Conservation (phyloP, 2,797 vertebrate genomes). For the Hirundo rustica region DNA sequence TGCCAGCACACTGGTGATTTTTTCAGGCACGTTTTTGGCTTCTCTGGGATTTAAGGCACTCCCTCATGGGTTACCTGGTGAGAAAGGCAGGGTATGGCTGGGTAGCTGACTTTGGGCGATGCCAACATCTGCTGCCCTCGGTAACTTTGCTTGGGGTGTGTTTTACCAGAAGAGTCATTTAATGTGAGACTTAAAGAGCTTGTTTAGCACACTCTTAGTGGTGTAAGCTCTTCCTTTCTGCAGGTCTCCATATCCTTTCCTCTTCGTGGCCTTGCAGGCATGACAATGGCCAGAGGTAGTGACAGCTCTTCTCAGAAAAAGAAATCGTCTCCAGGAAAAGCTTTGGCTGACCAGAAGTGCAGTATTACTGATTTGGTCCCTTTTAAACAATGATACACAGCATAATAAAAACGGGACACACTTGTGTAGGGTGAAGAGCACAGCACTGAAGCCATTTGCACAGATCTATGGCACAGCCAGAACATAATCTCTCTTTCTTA, state of each 20-base stretch:
- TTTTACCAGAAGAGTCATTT: background rate
- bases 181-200: background rate
- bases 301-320: background rate
- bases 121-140: background rate
- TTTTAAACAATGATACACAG: background rate
- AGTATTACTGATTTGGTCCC: background rate
- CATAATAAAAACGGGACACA: background rate
- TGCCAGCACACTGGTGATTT: background rate
- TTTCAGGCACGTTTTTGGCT: background rate
- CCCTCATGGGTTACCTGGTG: background rate
- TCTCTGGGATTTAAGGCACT: background rate
- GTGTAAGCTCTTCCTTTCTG: background rate
- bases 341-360: background rate
- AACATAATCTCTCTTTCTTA: background rate
- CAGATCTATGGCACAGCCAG: background rate
- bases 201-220: background rate
- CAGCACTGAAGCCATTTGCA: background rate
- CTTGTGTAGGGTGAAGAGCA: background rate
- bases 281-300: background rate
- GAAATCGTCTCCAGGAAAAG: background rate
- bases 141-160: background rate
- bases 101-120: background rate
- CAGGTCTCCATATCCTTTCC: background rate
- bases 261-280: accelerated
- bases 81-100: background rate